phyloP scores from a whole-genome alignment of 2,797 vertebrate species.

The Chelonia mydas region DNA sequence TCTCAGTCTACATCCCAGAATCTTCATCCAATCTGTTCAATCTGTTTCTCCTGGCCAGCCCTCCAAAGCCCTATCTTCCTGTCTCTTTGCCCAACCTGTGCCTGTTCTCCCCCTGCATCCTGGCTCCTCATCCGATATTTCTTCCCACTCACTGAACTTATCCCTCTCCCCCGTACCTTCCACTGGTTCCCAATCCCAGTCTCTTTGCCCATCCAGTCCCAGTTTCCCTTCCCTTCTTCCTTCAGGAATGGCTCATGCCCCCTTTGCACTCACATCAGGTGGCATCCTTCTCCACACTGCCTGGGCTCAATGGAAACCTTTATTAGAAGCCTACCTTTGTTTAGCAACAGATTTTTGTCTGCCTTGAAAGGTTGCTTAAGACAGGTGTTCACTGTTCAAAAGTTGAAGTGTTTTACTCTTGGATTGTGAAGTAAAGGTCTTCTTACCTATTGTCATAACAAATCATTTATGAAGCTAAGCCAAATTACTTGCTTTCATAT shows the following conservation, averaged over 20 bases:
- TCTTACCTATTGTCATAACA: conserved; percentile 41
- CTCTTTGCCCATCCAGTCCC: fast-evolving
- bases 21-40: not conserved
- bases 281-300: not conserved
- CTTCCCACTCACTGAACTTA: no score
- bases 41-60: not conserved
- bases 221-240: not conserved
- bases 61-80: no score
- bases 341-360: not conserved
- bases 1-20: not conserved
- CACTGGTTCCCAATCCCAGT: no score
- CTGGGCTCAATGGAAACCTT: not conserved
- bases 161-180: no score
- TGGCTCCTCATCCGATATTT: no score
- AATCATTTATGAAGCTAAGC: not conserved
- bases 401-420: no score
- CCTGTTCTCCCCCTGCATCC: no score
- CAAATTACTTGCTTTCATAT: not conserved
- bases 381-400: not conserved
- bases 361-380: conserved; percentile 1
- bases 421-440: not conserved
- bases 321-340: not conserved
- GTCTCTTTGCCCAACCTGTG: no score
- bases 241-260: not conserved
- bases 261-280: not conserved